Percentiles rank a stretch among this genome's conserved stretches.
phyloP scores from a whole-genome alignment of 2,113 vertebrate species.

The Pogonocichla stellata region DNA sequence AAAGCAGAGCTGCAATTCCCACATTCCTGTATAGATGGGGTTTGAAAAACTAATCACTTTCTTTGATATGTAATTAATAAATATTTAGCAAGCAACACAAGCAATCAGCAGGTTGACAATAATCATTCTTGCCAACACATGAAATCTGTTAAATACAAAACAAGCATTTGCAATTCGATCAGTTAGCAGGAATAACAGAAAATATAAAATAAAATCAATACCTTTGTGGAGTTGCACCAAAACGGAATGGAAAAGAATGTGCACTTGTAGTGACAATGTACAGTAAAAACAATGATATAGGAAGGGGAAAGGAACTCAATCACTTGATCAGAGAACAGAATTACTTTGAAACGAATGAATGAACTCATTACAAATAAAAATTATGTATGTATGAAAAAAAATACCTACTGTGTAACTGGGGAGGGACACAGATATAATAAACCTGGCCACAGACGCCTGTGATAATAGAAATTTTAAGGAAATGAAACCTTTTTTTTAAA shows the following conservation, averaged over 20 bases:
- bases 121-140: neutral
- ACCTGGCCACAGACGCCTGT: neutral
- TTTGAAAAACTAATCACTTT: neutral
- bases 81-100: neutral
- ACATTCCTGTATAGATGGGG: neutral
- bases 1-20: neutral
- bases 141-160: neutral
- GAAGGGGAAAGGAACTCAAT: conserved; percentile 1
- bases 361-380: neutral
- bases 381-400: neutral
- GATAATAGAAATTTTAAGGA: neutral
- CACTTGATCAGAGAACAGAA: neutral
- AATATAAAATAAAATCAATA: neutral
- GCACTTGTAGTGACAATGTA: neutral
- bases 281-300: neutral
- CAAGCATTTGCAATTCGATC: neutral
- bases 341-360: neutral
- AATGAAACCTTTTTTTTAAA: neutral
- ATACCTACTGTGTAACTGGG: neutral
- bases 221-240: neutral
- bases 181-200: neutral
- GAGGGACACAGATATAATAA: neutral
- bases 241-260: neutral
- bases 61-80: neutral
- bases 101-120: neutral